These are phyloP conservation scores for Heterodera carotae DNA, from an alignment of 1,140 invertebrate genomes.

Conservation along the genomic window DNA sequence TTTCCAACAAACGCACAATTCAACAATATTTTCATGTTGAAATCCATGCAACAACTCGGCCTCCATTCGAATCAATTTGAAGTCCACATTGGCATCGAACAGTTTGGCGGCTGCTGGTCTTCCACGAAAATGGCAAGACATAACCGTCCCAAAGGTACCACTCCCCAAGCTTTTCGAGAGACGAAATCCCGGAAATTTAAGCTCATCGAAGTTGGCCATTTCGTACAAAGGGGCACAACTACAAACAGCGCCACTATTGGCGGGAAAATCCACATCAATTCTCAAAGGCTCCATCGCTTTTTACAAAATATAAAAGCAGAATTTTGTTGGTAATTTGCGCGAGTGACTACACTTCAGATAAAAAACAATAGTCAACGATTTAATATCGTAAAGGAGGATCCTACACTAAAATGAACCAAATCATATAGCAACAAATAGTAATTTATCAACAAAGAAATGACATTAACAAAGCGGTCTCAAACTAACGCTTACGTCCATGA, in stretches of 20 bases:
- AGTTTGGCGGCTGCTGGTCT: constrained; percentile 39
- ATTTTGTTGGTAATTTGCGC: too few relatives aligned
- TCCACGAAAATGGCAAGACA: constrained; percentile 34
- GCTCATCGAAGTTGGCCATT: constrained; percentile 25
- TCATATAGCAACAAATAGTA: constrained; percentile 12
- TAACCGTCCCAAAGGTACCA: constrained; percentile 52
- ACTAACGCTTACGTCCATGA: constrained; percentile 44
- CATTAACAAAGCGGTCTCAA: neutral
- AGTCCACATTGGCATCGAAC: constrained; percentile 30
- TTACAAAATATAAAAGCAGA: too few relatives aligned
- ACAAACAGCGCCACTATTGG: neutral
- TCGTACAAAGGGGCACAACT: constrained; percentile 16
- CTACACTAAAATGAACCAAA: constrained; percentile 3
- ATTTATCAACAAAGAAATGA: constrained; percentile 22
- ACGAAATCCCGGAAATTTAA: constrained; percentile 47
- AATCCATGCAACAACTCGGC: constrained; percentile 34
- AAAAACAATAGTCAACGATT: too few relatives aligned
- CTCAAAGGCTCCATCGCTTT: constrained; percentile 36
- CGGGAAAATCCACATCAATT: constrained; percentile 23
- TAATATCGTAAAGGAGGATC: too few relatives aligned
- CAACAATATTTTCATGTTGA: constrained; percentile 50
- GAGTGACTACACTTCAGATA: too few relatives aligned
- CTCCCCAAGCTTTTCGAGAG: constrained; percentile 29
- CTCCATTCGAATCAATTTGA: constrained; percentile 37
- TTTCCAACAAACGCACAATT: constrained; percentile 3